phyloP scores from a whole-genome alignment of 2,888 invertebrate genomes.

The Drosophila gaucha region DNA sequence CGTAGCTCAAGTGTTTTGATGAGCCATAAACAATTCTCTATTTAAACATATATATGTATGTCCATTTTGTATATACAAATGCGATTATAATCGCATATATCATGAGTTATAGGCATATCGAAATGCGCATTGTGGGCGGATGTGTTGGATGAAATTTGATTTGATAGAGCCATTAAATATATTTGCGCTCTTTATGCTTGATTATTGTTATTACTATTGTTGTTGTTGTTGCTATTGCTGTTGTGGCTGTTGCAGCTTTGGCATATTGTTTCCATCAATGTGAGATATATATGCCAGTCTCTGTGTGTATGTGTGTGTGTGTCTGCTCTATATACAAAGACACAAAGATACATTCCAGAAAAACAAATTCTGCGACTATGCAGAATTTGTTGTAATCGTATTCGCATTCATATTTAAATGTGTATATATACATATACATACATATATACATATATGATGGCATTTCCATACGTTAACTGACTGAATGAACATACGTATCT shows the following conservation, averaged over 20 bases:
- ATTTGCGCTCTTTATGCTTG: conserved; percentile 43
- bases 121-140: conserved; percentile 40
- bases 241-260: conserved; percentile 36
- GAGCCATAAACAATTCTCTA: conserved; percentile 41
- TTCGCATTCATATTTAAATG: conserved; percentile 4
- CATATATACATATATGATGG: neutral
- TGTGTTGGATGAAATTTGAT: conserved; percentile 64
- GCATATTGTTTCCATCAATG: conserved; percentile 57
- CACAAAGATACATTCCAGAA: conserved; percentile 22
- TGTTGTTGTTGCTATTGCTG: conserved; percentile 33
- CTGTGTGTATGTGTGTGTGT: conserved; percentile 4
- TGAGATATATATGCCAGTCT: neutral
- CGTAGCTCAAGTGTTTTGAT: conserved; percentile 44
- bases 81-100: conserved; percentile 28
- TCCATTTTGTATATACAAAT: conserved; percentile 24
- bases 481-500: conserved; percentile 31
- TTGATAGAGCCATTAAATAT: conserved; percentile 56
- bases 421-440: neutral
- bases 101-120: conserved; percentile 36
- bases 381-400: conserved; percentile 31
- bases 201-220: conserved; percentile 15
- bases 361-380: conserved; percentile 33
- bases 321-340: conserved; percentile 38
- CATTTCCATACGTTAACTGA: conserved; percentile 26
- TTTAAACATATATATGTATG: neutral